Conservation (phyloP, 2,113 vertebrate genomes). For the Vireo altiloquus region DNA sequence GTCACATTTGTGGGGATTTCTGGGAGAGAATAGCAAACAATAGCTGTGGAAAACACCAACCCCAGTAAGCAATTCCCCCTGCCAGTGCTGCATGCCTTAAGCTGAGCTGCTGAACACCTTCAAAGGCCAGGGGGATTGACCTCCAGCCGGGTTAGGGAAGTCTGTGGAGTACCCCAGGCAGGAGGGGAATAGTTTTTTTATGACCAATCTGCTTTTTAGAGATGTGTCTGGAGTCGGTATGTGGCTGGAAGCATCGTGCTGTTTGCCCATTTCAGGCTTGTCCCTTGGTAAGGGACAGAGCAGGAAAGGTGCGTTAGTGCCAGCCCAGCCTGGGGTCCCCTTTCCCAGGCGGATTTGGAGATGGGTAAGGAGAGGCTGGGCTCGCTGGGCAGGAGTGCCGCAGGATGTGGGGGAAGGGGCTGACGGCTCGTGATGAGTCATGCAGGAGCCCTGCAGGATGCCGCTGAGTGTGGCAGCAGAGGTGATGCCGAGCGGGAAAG, state of each 20-base stretch:
- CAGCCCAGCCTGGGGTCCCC: neutral
- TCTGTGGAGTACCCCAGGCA: neutral
- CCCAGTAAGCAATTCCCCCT: neutral
- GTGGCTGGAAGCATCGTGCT: neutral
- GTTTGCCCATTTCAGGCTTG: neutral
- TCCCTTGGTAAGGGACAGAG: neutral
- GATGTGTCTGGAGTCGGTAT: neutral
- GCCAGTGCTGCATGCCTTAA: neutral
- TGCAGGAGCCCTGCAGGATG: conserved; percentile 36
- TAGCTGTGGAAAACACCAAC: neutral
- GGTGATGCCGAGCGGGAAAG: neutral
- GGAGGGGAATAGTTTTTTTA: neutral
- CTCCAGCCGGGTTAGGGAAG: neutral
- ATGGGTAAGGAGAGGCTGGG: neutral
- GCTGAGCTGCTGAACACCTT: neutral
- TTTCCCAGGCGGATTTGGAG: neutral
- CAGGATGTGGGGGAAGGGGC: conserved; percentile 39
- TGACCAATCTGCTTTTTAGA: neutral
- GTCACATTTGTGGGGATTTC: neutral
- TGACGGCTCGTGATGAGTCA: conserved; percentile 29
- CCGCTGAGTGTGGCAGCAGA: conserved; percentile 7
- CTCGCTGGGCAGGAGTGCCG: neutral
- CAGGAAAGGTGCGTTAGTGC: neutral
- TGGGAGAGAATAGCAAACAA: neutral
- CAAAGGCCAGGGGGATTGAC: neutral